Conservation (phyloP, 2,888 invertebrate genomes). For the Pristionchus entomophagus region DNA sequence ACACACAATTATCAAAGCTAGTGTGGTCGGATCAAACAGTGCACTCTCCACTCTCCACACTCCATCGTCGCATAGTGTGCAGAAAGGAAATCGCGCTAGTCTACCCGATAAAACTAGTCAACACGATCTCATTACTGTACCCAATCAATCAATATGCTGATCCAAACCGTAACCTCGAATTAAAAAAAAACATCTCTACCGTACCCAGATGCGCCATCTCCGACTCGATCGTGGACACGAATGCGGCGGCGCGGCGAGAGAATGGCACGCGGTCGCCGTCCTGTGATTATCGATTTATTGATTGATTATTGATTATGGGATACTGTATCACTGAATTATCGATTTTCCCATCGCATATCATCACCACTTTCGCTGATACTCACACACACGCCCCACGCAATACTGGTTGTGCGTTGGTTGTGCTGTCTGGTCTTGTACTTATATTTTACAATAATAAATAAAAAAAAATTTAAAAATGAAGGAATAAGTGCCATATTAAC, state of each 20-base stretch:
- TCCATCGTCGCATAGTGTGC: no score
- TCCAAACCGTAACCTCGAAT: slow-evolving; percentile 23
- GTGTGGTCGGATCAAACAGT: no score
- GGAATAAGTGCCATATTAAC: no score
- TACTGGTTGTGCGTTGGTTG: not conserved
- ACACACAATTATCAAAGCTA: no score
- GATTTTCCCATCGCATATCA: not conserved
- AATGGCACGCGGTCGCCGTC: slow-evolving; percentile 46
- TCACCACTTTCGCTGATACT: not conserved
- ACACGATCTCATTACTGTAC: no score
- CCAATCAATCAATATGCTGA: not conserved
- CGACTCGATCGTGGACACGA: slow-evolving; percentile 62
- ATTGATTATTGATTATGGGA: not conserved
- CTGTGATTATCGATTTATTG: slow-evolving; percentile 38
- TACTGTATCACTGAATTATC: not conserved
- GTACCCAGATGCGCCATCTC: slow-evolving; percentile 61
- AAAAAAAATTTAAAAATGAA: no score
- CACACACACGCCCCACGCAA: not conserved
- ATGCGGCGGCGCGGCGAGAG: slow-evolving; percentile 56
- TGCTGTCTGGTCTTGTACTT: not conserved
- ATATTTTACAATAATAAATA: no score
- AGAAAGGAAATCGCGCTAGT: no score
- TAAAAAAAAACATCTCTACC: not conserved
- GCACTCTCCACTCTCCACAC: no score
- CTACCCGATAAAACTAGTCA: no score